phyloP scores from a whole-genome alignment of 2,113 vertebrate genomes.

The Cyprinus carpio region DNA sequence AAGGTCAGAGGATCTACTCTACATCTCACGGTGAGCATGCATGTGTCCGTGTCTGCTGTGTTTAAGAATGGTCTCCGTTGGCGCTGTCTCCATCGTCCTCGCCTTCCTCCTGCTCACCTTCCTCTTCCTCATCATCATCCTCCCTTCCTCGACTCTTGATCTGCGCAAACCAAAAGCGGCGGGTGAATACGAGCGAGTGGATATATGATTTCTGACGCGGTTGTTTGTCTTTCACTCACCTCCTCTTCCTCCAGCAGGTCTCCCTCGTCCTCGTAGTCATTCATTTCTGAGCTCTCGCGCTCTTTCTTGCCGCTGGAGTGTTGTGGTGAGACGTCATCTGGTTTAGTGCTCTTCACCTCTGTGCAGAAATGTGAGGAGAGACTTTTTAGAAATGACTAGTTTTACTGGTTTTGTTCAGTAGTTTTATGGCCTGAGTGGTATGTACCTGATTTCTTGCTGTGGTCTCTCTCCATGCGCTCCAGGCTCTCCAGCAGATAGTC shows the following conservation, averaged over 20 bases:
- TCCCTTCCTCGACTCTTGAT: conserved; percentile 51
- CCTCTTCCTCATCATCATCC: conserved; percentile 52
- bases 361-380: neutral
- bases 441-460: conserved; percentile 80
- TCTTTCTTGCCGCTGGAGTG: conserved; percentile 76
- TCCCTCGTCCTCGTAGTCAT: conserved; percentile 83
- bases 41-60: neutral
- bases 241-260: conserved; percentile 83
- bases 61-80: conserved; percentile 54
- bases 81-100: conserved; percentile 54
- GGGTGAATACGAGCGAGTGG: neutral
- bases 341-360: conserved; percentile 77
- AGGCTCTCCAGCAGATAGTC: conserved; percentile 86
- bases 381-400: neutral
- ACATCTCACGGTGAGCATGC: conserved; percentile 36
- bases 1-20: conserved; percentile 14
- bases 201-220: neutral
- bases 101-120: conserved; percentile 55
- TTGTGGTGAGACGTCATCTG: conserved; percentile 77
- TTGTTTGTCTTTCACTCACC: conserved; percentile 55
- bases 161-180: conserved; percentile 8
- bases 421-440: neutral
- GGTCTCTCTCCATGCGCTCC: conserved; percentile 86
- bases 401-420: neutral
- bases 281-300: conserved; percentile 74